A percentile compares a stretch with the other conserved stretches of the same genome.
These are phyloP conservation scores for Eidolon helvum DNA, from an alignment of 2,113 vertebrate genomes.

Conservation along the genomic window DNA sequence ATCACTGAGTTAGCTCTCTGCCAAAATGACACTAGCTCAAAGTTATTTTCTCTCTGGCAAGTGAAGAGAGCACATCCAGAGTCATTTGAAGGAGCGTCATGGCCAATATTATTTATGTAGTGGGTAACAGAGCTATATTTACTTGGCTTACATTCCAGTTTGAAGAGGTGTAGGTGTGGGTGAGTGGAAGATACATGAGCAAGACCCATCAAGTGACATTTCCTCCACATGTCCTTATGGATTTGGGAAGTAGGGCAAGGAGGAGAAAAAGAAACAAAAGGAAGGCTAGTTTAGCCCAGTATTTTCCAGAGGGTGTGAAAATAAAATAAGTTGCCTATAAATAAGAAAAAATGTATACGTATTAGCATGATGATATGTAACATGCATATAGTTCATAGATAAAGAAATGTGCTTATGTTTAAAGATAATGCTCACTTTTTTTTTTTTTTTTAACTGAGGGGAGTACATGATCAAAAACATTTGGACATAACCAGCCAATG, in stretches of 20 bases:
- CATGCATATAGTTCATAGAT: background rate
- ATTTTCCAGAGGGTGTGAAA: background rate
- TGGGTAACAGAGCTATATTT: constrained; percentile 52
- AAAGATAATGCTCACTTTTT: background rate
- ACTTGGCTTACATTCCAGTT: constrained; percentile 29
- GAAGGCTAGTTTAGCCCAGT: background rate
- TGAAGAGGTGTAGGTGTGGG: background rate
- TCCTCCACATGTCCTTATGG: background rate
- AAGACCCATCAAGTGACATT: background rate
- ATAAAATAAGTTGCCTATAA: background rate
- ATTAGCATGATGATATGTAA: background rate
- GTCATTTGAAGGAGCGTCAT: constrained; percentile 1
- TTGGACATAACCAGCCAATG: background rate
- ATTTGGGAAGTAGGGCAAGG: background rate
- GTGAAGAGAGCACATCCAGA: constrained; percentile 23
- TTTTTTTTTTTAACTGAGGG: background rate
- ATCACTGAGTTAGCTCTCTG: constrained; percentile 68
- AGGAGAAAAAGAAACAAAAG: background rate
- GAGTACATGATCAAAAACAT: background rate
- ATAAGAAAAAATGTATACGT: background rate
- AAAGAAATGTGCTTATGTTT: background rate
- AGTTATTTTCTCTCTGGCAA: constrained; percentile 55
- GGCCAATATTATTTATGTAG: constrained; percentile 67
- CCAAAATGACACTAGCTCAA: constrained; percentile 23
- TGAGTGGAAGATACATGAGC: background rate